Evolutionary conservation across 64 coral and sea anemone species (phyloP), one percentile per base, ranked within the genome.

Genomic region (Anthopleura sola): DNA sequence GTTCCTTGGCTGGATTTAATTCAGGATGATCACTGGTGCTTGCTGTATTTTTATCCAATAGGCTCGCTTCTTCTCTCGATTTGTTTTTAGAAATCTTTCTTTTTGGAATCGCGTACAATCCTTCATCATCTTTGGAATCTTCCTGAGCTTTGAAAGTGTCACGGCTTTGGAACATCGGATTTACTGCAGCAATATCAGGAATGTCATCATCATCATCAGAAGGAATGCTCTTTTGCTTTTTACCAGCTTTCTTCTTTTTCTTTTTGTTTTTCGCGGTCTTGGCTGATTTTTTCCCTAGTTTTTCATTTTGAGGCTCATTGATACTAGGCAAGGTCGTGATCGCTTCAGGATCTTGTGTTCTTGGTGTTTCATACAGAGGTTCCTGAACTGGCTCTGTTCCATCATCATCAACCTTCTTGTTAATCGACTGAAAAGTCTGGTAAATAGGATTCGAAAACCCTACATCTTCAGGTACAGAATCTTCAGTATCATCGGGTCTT

Each of bases 371-470:
- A 50, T 84, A 90, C 40, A 90, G 23, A 40, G 88, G 81, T 55
- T 88, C n/a, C n/a, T 66, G 7, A 7, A 20, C 1, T 31, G 29
- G 28, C 31, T 79, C 76, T 44, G 19, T 0, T 24, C n/a, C 5
- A 15, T 46, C 75, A 26, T 40, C 76, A 40, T 38, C 36, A 18
- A 44, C 44, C 3, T 44, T 4, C 10, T 16, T 4, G 19, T 79
- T 23, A 10, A 33, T 3, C 19, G 76, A 48, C 6, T 48, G 7
- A 10, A 48, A 79, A 38, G 88, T 38, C 81, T 90, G 80, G 51
- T 90, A 90, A 64, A 90, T 19, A 36, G 88, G 88, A 50, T 90
- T 90, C 40, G 83, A 76, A 68, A 90, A 90, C 4, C 88, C 88
- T 36, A 49, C 68, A 17, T 47, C 60, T 10, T n/a, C 20, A 55